phyloP scores from a whole-genome alignment of 2,113 vertebrate species.

The Engraulis encrasicolus region DNA sequence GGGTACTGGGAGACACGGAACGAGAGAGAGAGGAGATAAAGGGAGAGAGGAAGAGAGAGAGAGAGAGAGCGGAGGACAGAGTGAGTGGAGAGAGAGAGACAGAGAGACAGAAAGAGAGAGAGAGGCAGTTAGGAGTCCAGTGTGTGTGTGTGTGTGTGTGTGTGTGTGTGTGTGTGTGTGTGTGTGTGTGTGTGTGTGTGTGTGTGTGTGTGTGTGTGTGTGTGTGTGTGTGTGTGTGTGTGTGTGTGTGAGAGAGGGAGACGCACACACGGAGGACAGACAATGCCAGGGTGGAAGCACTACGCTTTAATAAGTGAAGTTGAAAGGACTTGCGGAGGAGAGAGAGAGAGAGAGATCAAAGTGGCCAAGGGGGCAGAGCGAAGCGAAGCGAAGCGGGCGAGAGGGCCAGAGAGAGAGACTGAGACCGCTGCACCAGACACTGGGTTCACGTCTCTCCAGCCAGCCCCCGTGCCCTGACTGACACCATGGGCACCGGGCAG shows the following conservation, averaged over 20 bases:
- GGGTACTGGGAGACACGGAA: slow-evolving; percentile 63
- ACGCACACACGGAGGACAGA: slow-evolving; percentile 61
- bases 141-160: slow-evolving; percentile 7
- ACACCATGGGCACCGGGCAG: neutral
- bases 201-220: slow-evolving; percentile 12
- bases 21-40: slow-evolving; percentile 50
- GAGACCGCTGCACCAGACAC: neutral
- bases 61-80: slow-evolving; percentile 26
- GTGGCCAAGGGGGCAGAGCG: slow-evolving; percentile 49
- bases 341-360: slow-evolving; percentile 54
- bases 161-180: slow-evolving; percentile 23
- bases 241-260: slow-evolving; percentile 36
- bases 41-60: slow-evolving; percentile 37
- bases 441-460: neutral
- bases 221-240: neutral
- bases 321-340: slow-evolving; percentile 33
- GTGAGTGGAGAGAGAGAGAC: slow-evolving; percentile 26
- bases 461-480: neutral
- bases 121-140: neutral
- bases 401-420: neutral
- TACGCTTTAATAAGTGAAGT: slow-evolving; percentile 64
- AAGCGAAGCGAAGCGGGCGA: no score
- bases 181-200: neutral
- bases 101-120: slow-evolving; percentile 26
- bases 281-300: slow-evolving; percentile 60